Evolutionary conservation across 2,888 invertebrate genomes (phyloP), one percentile per base, ranked within the genome.

Genomic region (Isotomurus palustris): DNA sequence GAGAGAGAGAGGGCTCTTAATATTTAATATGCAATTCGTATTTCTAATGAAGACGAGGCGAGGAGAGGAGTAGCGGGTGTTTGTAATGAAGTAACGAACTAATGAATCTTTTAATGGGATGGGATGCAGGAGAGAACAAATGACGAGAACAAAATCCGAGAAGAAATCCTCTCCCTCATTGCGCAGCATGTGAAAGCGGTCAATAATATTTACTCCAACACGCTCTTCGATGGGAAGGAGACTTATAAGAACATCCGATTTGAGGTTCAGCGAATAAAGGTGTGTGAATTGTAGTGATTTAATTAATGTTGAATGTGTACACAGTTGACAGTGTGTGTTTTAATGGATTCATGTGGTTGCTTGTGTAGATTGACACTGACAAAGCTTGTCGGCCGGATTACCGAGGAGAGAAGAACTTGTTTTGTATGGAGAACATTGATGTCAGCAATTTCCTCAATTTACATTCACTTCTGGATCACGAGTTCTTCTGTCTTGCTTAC

Each of bases 401-500:
- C 65, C 77, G 78, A 58, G 83, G 83, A 50, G 50, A 47, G 12
- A 81, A 83, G 68, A 91, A 91, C 78, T 88, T 88, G 66, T 97
- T 94, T 77, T 97, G 96, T 75, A 83, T 89, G 77, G 90, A 91
- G 74, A 96, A 97, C 77, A 95, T 99, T 73, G 99, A 99, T 76
- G 99, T 99, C 63, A 95, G 94, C 72, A 99, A 99, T 79, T 99
- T 96, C 78, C 82, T 99, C 58, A 99, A 99, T 78, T 83, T 97
- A 43, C 97, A 99, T 77, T 97, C 97, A 12, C 81, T 96, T 66
- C 88, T 90, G 56, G 93, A 99, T 79, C 99, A 99, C 76, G 91
- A 96, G 73, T 91, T 91, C 76, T 99, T 97, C 79, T 99, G 99
- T 75, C 83, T 99, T 64, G 97, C 99, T n/a, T 99, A 97, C 76